phyloP scores from a whole-genome alignment of 2,797 vertebrate genomes.

The Pantherophis alleghaniensis region DNA sequence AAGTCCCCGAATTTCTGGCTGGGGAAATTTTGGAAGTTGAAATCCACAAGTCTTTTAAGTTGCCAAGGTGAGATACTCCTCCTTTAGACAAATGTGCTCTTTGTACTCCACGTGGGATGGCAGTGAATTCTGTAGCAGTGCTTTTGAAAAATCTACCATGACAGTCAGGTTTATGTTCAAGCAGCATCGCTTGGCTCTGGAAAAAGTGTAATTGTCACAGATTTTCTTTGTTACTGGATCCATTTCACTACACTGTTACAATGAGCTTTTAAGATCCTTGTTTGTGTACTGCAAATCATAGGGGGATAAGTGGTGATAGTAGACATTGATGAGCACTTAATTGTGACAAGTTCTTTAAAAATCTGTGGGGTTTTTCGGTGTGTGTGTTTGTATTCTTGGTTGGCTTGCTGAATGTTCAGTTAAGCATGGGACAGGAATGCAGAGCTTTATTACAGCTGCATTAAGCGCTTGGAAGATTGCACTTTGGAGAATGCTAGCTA shows the following conservation, averaged over 20 bases:
- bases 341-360: slow-evolving; percentile 23
- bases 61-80: neutral
- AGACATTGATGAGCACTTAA: slow-evolving; percentile 16
- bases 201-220: neutral
- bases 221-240: slow-evolving; percentile 4
- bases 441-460: slow-evolving; percentile 31
- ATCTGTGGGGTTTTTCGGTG: neutral
- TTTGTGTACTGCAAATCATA: slow-evolving; percentile 13
- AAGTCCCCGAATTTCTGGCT: neutral
- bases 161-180: neutral
- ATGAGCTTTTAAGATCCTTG: slow-evolving; percentile 1
- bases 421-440: slow-evolving; percentile 27
- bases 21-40: neutral
- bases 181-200: neutral
- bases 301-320: slow-evolving; percentile 10
- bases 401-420: slow-evolving; percentile 2
- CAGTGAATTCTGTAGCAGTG: neutral
- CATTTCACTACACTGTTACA: neutral
- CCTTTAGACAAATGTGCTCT: neutral
- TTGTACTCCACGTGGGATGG: neutral
- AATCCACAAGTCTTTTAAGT: neutral
- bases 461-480: slow-evolving; percentile 14
- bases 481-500: slow-evolving; percentile 28
- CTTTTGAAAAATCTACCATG: neutral
- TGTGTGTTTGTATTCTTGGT: neutral